Conservation (phyloP, 2,113 vertebrate genomes). For the Sceloporus tristichus region DNA sequence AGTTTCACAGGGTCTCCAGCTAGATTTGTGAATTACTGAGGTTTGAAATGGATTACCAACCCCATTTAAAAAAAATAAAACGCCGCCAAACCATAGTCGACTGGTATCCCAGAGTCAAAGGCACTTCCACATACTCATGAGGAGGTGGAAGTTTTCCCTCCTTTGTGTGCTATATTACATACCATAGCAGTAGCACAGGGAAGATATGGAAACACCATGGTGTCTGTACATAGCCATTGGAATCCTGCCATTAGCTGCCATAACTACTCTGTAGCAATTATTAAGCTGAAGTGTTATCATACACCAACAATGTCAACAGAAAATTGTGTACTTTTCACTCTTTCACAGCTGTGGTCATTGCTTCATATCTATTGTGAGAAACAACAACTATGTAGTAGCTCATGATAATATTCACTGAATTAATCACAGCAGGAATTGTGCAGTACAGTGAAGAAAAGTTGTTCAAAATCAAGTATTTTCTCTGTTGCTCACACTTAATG, state of each 20-base stretch:
- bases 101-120: not conserved
- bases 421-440: not conserved
- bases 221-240: not conserved
- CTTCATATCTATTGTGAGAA: not conserved
- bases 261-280: not conserved
- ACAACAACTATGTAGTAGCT: not conserved
- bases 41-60: not conserved
- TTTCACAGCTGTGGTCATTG: too few relatives aligned
- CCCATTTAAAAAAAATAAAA: not conserved
- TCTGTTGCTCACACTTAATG: not conserved
- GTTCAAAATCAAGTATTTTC: not conserved
- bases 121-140: not conserved
- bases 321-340: too few relatives aligned
- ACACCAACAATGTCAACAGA: not conserved
- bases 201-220: not conserved
- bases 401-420: not conserved
- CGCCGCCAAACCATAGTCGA: too few relatives aligned
- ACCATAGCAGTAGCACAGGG: not conserved
- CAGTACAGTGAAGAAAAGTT: not conserved
- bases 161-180: not conserved
- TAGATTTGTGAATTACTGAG: constrained; percentile 12
- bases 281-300: not conserved
- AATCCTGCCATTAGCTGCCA: not conserved
- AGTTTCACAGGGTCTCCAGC: not conserved
- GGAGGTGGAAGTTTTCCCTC: not conserved